Evolutionary conservation across 1,140 invertebrate genomes (phyloP).

Genomic region (Drosophila ironensis): DNA sequence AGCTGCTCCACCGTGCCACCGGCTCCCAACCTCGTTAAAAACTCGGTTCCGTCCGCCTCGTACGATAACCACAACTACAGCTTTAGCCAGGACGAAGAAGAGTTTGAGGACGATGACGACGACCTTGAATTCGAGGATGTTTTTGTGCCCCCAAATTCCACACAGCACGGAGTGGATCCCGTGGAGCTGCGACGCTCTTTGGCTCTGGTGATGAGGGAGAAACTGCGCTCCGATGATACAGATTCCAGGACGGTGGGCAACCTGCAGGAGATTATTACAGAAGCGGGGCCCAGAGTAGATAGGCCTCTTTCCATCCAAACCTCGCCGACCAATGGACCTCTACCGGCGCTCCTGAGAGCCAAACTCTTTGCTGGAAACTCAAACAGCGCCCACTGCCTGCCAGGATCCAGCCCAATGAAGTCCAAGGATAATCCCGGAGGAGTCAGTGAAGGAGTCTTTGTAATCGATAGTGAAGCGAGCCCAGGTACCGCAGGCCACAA

Average conservation of each 20-base stretch:
- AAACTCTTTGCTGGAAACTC: constrained; percentile 50
- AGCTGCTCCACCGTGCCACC: constrained; percentile 37
- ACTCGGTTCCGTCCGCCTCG: constrained; percentile 37
- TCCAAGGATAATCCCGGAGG: not conserved
- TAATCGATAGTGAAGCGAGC: constrained; percentile 65
- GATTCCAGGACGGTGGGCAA: constrained; percentile 25
- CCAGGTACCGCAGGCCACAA: constrained; percentile 52
- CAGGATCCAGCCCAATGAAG: constrained; percentile 4
- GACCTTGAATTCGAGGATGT: constrained; percentile 77
- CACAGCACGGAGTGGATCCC: constrained; percentile 50
- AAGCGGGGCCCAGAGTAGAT: not conserved
- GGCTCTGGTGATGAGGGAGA: constrained; percentile 68
- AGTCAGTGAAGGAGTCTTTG: constrained; percentile 48
- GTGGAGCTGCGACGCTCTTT: constrained; percentile 53
- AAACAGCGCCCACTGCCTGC: constrained; percentile 48
- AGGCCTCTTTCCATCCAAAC: constrained; percentile 47
- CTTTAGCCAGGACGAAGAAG: constrained; percentile 56
- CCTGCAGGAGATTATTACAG: constrained; percentile 3
- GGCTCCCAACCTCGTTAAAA: constrained; percentile 9
- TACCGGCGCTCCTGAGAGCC: constrained; percentile 35
- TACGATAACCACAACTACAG: constrained; percentile 77
- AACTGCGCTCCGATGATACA: constrained; percentile 70
- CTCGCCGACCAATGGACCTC: constrained; percentile 60
- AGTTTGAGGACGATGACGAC: constrained; percentile 42
- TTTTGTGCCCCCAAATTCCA: constrained; percentile 46